phyloP scores from a whole-genome alignment of 2,113 vertebrate genomes.

The Castor canadensis region DNA sequence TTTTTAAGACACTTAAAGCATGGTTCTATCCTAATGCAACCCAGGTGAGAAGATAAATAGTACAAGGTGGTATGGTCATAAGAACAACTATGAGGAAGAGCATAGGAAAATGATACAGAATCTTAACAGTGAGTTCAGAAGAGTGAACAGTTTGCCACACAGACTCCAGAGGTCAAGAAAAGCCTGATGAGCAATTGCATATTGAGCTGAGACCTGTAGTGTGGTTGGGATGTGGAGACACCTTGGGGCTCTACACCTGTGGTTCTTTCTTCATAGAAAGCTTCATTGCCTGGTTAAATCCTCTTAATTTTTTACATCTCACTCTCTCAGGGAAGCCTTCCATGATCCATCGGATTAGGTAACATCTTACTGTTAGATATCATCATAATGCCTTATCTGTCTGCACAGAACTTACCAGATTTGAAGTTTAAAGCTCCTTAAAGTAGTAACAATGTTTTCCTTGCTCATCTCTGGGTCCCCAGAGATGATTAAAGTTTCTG shows the following conservation, averaged over 20 bases:
- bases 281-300: neutral
- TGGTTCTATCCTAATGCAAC: neutral
- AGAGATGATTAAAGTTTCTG: neutral
- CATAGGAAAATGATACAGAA: neutral
- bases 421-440: neutral
- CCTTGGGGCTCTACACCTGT: neutral
- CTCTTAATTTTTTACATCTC: neutral
- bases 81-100: neutral
- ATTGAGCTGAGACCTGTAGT: neutral
- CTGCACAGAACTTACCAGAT: neutral
- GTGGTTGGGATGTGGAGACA: neutral
- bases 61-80: neutral
- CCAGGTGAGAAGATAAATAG: neutral
- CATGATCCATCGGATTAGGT: neutral
- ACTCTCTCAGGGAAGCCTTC: neutral
- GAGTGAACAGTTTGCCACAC: neutral
- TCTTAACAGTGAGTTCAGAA: neutral
- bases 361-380: neutral
- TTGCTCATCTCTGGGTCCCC: neutral
- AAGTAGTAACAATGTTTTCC: neutral
- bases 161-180: neutral
- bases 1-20: neutral
- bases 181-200: neutral
- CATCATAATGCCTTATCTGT: neutral
- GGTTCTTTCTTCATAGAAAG: neutral